phyloP scores from a whole-genome alignment of 2,113 vertebrate genomes.

The Rattus rattus region DNA sequence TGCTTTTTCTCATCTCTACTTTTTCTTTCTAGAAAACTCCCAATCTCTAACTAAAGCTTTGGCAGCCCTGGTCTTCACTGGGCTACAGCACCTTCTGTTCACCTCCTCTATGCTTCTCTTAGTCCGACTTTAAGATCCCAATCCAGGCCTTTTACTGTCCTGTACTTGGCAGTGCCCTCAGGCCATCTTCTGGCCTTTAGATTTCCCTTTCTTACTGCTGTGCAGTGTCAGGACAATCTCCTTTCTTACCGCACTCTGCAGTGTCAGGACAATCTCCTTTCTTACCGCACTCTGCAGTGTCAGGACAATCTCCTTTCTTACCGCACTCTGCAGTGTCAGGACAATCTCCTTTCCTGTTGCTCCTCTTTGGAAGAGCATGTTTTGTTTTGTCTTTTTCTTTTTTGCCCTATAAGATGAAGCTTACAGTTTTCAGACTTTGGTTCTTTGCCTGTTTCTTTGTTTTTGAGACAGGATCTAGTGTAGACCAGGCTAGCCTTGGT shows the following conservation, averaged over 20 bases:
- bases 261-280: background rate
- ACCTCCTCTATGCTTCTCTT: slow-evolving; percentile 22
- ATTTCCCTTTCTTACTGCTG: background rate
- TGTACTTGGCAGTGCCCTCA: background rate
- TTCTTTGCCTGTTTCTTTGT: background rate
- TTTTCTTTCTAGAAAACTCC: slow-evolving; percentile 32
- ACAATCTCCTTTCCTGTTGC: background rate
- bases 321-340: background rate
- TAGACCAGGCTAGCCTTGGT: background rate
- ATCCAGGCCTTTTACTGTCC: background rate
- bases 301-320: slow-evolving; percentile 1
- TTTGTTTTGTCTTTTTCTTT: background rate
- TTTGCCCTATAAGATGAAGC: slow-evolving; percentile 14
- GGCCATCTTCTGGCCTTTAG: background rate
- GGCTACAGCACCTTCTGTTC: background rate
- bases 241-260: background rate
- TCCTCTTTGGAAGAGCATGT: slow-evolving; percentile 29
- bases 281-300: background rate
- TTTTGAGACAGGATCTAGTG: background rate
- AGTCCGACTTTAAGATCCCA: background rate
- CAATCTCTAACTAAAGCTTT: background rate
- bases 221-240: background rate
- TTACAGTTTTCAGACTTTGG: slow-evolving; percentile 21
- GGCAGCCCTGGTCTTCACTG: background rate
- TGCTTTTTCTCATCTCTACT: background rate